Base-by-base conservation (phyloP, 2,113 vertebrate species). In the Scalopus aquaticus region DNA sequence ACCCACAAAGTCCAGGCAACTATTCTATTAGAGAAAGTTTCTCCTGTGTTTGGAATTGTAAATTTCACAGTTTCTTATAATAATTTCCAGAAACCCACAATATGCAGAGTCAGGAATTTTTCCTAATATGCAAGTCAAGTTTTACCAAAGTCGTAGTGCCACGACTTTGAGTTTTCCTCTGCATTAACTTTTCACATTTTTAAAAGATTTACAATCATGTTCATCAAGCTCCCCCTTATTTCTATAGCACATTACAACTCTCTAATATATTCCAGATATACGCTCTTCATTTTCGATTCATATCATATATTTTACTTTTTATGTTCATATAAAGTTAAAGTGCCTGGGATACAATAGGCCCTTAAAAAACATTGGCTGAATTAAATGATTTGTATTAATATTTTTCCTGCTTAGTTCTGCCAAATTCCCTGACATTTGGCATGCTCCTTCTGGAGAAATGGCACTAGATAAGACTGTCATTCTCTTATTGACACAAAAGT, bases 341-440 rank as follows among this genome's bases (percentile, higher is more conserved):
- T 39, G 22, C 19, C 74, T 58, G 32, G 20, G 24, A 56, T 32
- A 82, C n/a, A 87, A 49, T 8, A 80, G 65, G n/a, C 60, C 58
- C 51, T 26, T 0, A 51, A 56, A 49, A 94, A 95, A 88, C 35
- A 12, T 15, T 77, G 73, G 37, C 46, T 84, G 46, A n/a, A 46
- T 92, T 51, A 79, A 87, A 79, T 65, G 56, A 67, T 65, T 51
- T 70, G 26, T 58, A 62, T 90, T 46, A n/a, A 49, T 82, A 16
- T 67, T 93, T 79, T 39, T 64, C 44, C 58, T 56, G 22, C 35
- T 93, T 51, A 39, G 35, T 84, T 96, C 35, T 74, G 19, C 60
- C 88, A 69, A 94, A 83, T 92, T 94, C 32, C 22, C 9, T 93
- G 49, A 67, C 42, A 92, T 62, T 70, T 78, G 58, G 44, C 37